These are phyloP conservation scores for Colletes gigas DNA, from an alignment of 1,140 invertebrate species.

Conservation along the genomic window DNA sequence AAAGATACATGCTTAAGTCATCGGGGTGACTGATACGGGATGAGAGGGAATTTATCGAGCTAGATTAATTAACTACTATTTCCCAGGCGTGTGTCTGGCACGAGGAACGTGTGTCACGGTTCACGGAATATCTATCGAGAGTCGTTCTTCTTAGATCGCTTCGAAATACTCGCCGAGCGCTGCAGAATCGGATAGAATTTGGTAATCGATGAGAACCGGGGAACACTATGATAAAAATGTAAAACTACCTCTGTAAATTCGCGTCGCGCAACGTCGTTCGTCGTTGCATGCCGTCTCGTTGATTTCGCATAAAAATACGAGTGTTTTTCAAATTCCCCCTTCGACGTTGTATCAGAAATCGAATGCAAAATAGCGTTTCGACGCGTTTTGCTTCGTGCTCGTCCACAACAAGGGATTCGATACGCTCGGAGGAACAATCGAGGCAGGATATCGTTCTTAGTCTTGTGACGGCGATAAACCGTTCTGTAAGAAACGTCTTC, in stretches of 20 bases:
- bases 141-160: background rate
- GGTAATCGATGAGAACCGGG: no score
- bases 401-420: background rate
- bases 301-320: background rate
- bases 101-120: conserved; percentile 1
- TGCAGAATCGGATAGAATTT: no score
- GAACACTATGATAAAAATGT: no score
- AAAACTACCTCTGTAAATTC: no score
- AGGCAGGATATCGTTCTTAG: background rate
- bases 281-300: background rate
- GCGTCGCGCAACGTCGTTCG: background rate
- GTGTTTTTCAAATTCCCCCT: background rate
- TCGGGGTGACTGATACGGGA: background rate
- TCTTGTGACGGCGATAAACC: background rate
- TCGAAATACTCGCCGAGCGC: no score
- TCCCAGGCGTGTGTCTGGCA: background rate
- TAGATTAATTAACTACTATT: conserved; percentile 9
- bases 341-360: no score
- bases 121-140: background rate
- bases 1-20: background rate
- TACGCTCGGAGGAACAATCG: background rate
- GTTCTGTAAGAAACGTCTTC: background rate
- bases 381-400: background rate
- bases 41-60: background rate
- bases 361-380: background rate